These are phyloP conservation scores for Enteromius thamalakanensis DNA, from an alignment of 2,797 vertebrate species.

Conservation along the genomic window DNA sequence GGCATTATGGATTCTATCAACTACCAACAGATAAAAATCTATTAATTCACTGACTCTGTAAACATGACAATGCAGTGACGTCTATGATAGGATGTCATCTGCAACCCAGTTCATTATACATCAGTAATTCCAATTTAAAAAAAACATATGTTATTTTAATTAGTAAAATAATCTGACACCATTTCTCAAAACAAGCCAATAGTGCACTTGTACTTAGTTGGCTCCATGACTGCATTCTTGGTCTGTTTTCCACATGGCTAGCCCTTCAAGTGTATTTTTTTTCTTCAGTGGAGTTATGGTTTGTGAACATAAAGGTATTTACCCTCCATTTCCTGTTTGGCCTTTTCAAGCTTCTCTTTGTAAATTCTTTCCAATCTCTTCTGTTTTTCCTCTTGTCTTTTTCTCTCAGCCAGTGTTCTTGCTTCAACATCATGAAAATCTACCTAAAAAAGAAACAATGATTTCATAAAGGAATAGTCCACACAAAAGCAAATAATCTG, in stretches of 20 bases:
- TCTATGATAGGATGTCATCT: neutral
- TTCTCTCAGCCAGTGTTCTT: slow-evolving; percentile 84
- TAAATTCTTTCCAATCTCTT: slow-evolving; percentile 84
- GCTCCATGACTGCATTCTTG: neutral
- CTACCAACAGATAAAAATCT: too few relatives aligned
- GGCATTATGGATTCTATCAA: too few relatives aligned
- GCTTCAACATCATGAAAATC: slow-evolving; percentile 88
- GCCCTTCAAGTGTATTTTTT: neutral
- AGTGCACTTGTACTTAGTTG: neutral
- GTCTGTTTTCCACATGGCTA: neutral
- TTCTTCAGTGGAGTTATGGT: neutral
- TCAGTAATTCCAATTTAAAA: neutral
- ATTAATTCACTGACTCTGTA: neutral
- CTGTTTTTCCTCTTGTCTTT: slow-evolving; percentile 84
- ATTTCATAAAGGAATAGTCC: neutral
- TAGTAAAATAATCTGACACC: neutral
- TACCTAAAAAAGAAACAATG: slow-evolving; percentile 75
- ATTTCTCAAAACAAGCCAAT: neutral
- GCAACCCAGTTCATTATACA: neutral
- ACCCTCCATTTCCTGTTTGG: slow-evolving; percentile 89
- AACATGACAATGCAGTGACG: neutral
- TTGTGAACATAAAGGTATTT: neutral
- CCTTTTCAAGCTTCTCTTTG: slow-evolving; percentile 82
- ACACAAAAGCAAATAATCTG: neutral
- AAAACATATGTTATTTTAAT: too few relatives aligned